Conservation (phyloP, 2,888 invertebrate genomes). For the Rotaria magnacalcarata region DNA sequence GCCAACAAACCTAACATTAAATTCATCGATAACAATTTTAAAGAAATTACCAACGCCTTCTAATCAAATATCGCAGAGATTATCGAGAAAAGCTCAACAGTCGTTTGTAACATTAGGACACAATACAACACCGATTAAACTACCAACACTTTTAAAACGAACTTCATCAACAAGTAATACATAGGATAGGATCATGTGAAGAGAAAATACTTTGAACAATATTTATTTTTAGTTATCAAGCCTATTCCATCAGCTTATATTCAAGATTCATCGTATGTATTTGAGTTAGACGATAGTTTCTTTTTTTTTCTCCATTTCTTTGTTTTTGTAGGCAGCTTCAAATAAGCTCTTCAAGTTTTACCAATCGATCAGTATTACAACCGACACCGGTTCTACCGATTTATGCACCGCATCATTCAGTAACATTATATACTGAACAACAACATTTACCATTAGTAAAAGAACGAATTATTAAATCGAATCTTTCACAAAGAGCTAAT, state of each 20-base stretch:
- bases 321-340: not conserved
- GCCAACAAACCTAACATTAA: not conserved
- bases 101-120: not conserved
- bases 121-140: not conserved
- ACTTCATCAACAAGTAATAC: not conserved
- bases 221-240: not conserved
- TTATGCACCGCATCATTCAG: not conserved
- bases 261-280: not conserved
- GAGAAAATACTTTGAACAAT: not conserved
- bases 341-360: not conserved
- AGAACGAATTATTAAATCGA: slow-evolving; percentile 26
- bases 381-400: not conserved
- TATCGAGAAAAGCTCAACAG: not conserved
- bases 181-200: too few relatives aligned
- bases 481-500: not conserved
- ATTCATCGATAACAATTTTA: not conserved
- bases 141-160: not conserved
- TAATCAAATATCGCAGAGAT: not conserved
- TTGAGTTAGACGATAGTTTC: not conserved
- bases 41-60: not conserved
- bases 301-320: too few relatives aligned
- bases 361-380: not conserved
- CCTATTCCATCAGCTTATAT: not conserved
- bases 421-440: not conserved
- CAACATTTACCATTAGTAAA: not conserved